Base-by-base conservation (phyloP, 2,888 invertebrate species). In the Pterostichus madidus region DNA sequence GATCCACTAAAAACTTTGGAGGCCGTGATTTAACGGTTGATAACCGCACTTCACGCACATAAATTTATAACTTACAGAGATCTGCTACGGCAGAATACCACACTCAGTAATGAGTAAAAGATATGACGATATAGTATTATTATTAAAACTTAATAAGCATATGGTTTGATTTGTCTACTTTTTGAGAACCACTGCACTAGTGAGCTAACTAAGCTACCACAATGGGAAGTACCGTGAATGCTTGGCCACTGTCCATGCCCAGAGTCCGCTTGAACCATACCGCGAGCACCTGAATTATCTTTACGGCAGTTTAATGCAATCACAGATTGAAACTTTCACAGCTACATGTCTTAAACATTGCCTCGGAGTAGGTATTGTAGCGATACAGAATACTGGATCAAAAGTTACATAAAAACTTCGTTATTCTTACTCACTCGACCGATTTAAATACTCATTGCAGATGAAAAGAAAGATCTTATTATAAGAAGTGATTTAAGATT, bases 231-330 rank as follows among this genome's bases (percentile, higher is more conserved):
- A 39, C 24, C 24, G 3, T 24, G 24, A 24, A 24, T 24, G 24
- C 44, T 8, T 13, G 46, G 68, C 68, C 68, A 71, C 68, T 17
- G 68, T 71, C 68, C 68, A 64, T 35, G 31, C 31, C 11, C 49
- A 11, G 49, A 13, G 49, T n/a, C 17, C 15, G 24, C 64, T 13
- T 44, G 39, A 5, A 4, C 17, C 24, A 71, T 8, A 71, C 44
- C 35, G 15, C 17, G 8, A 56, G 68, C 68, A 71, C 44, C 68
- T 71, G 44, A 71, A 71, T 71, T 71, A 71, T 71, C 68, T 71
- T 44, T 15, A 71, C 68, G 46, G 44, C 68, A 11, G 10, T 71
- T 71, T 71, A 68, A 71, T 64, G 35, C 64, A 71, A 5, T 44
- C 68, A 13, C 56, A 15, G 44, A 71, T 71, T 71, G 44, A 39